phyloP scores from a whole-genome alignment of 2,797 vertebrate species.

The Chromobotia macracanthus region DNA sequence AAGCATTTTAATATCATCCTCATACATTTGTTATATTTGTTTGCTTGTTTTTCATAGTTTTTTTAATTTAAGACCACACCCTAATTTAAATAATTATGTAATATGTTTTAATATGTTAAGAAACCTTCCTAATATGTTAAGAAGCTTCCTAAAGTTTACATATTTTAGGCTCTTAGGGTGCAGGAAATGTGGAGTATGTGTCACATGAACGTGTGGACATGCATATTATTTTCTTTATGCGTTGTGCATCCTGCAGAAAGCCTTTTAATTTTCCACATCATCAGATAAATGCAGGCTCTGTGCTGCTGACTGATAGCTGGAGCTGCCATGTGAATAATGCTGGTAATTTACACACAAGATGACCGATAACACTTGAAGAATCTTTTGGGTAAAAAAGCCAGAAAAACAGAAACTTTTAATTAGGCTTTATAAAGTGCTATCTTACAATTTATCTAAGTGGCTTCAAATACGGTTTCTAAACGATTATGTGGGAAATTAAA shows the following conservation, averaged over 20 bases:
- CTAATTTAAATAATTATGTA: neutral
- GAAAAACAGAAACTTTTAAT: conserved; percentile 64
- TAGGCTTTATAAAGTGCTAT: conserved; percentile 48
- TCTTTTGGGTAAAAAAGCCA: conserved; percentile 37
- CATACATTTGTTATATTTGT: neutral
- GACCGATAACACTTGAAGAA: conserved; percentile 71
- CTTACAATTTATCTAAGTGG: neutral
- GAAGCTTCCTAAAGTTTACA: neutral
- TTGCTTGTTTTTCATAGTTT: neutral
- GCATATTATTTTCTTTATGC: conserved; percentile 32
- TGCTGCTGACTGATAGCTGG: conserved; percentile 72
- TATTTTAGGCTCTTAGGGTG: neutral
- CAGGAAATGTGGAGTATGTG: neutral
- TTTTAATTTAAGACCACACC: neutral
- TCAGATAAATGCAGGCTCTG: conserved; percentile 71
- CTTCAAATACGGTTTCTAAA: neutral
- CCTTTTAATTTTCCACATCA: conserved; percentile 64
- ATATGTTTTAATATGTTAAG: neutral
- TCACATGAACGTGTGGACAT: conserved; percentile 31
- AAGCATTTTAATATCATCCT: neutral
- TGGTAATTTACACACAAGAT: conserved; percentile 76
- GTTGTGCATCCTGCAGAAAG: conserved; percentile 53
- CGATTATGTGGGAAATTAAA: neutral
- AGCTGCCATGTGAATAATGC: conserved; percentile 73
- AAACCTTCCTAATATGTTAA: too few species aligned